phyloP scores from a whole-genome alignment of 2,797 vertebrate genomes.

The Pseudochirops corinnae region DNA sequence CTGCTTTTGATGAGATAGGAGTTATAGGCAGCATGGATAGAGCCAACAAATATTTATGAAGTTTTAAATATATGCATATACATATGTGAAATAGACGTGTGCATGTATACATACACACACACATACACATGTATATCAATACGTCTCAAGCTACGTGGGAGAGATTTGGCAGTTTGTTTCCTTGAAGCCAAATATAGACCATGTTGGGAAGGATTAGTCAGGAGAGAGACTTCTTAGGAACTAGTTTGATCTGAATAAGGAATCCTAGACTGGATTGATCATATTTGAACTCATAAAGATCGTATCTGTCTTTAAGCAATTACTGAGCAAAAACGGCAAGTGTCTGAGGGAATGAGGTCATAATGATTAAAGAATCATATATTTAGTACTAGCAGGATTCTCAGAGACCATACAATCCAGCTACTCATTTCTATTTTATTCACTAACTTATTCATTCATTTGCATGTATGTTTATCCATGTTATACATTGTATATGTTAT shows the following conservation, averaged over 20 bases:
- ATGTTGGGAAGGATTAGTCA: background rate
- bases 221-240: background rate
- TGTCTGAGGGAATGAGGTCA: background rate
- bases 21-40: constrained; percentile 6
- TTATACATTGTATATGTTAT: background rate
- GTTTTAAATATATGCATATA: too few relatives aligned
- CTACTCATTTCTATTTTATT: background rate
- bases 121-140: too few relatives aligned
- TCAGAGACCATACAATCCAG: background rate
- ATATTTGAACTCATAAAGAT: background rate
- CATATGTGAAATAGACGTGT: too few relatives aligned
- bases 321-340: background rate
- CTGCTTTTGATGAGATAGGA: background rate
- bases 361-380: background rate
- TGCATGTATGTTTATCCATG: background rate
- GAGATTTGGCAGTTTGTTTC: constrained; percentile 19
- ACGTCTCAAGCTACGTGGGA: background rate
- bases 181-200: background rate
- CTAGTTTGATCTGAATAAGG: background rate
- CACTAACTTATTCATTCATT: background rate
- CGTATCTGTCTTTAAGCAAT: background rate
- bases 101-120: too few relatives aligned
- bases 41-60: too few relatives aligned
- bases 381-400: background rate
- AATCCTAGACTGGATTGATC: background rate